Conservation (phyloP, 35 echinoderm and acorn worm genomes). For the Patiria miniata region DNA sequence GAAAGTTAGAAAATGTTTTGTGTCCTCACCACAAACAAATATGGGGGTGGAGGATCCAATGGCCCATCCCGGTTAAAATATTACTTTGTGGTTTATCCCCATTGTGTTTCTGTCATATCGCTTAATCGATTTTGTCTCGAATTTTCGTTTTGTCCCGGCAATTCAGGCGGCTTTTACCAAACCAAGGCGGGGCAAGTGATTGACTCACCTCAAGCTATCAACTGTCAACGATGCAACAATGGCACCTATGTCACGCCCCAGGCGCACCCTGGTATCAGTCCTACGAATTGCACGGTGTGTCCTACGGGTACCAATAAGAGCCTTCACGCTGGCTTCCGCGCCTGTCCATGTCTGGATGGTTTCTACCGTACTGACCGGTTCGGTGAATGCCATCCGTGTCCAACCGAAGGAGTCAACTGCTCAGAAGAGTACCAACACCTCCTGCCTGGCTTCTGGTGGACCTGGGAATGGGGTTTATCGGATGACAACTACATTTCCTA, state of each 20-base stretch:
- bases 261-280: neutral
- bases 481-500: conserved; percentile 22
- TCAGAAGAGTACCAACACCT: conserved; percentile 37
- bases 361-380: conserved; percentile 48
- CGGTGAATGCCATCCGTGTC: conserved; percentile 1
- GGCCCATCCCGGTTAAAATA: no score
- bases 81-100: no score
- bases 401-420: conserved; percentile 37
- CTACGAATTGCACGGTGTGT: conserved; percentile 37
- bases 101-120: no score
- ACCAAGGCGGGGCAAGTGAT: conserved; percentile 23
- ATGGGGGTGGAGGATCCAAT: no score
- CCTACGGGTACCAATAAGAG: conserved; percentile 50
- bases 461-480: conserved; percentile 33
- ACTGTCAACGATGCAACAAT: conserved; percentile 34
- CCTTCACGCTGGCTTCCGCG: conserved; percentile 30
- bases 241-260: conserved; percentile 36
- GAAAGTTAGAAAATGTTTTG: no score
- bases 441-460: conserved; percentile 54
- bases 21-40: no score
- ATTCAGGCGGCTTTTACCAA: conserved; percentile 65
- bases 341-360: conserved; percentile 53
- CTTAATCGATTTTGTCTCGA: no score
- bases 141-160: neutral
- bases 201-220: neutral